These are phyloP conservation scores for Nemotelus nigrinus DNA, from an alignment of 2,888 invertebrate species.

Conservation along the genomic window DNA sequence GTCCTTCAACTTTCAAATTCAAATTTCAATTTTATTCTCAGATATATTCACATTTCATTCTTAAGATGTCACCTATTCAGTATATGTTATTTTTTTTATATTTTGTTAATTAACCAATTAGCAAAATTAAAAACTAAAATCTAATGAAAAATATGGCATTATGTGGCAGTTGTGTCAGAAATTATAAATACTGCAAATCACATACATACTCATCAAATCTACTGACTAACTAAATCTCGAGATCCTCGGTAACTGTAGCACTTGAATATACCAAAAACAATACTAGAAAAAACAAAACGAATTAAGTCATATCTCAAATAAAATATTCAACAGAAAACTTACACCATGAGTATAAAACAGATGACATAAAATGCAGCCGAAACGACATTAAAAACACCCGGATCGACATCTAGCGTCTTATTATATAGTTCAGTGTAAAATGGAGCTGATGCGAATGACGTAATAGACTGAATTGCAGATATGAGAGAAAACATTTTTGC, in stretches of 20 bases:
- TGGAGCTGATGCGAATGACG: conserved; percentile 71
- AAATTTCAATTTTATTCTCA: too few species aligned
- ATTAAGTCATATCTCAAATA: neutral
- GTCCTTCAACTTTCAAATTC: too few species aligned
- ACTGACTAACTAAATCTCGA: conserved; percentile 4
- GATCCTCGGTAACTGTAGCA: conserved; percentile 21
- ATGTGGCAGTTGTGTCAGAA: too few species aligned
- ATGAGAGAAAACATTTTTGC: conserved; percentile 76
- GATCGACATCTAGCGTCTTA: conserved; percentile 64
- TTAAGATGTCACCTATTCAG: too few species aligned
- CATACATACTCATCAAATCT: too few species aligned
- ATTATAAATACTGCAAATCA: too few species aligned
- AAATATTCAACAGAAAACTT: neutral
- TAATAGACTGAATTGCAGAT: conserved; percentile 72
- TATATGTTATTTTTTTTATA: too few species aligned
- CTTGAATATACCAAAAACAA: conserved; percentile 22
- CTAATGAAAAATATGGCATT: too few species aligned
- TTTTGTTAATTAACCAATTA: too few species aligned
- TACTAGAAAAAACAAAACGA: conserved; percentile 1
- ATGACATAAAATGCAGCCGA: conserved; percentile 65
- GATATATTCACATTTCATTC: too few species aligned
- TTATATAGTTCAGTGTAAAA: conserved; percentile 73
- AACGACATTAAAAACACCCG: conserved; percentile 71
- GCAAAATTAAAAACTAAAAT: too few species aligned
- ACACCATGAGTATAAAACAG: conserved; percentile 29